Conservation (phyloP, 2,797 vertebrate species). For the Cuculus canorus region DNA sequence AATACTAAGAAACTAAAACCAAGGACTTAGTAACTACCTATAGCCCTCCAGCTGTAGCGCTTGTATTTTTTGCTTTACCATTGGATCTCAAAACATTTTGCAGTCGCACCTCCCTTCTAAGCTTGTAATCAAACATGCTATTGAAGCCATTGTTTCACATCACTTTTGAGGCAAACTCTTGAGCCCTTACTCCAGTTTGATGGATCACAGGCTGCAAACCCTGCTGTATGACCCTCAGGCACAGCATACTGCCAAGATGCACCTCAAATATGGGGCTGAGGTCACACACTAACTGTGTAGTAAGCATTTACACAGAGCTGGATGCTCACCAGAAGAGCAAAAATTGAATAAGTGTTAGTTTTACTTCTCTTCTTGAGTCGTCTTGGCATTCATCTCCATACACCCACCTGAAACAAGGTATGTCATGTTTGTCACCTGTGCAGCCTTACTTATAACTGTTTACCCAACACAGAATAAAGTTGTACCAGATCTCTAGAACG, state of each 20-base stretch:
- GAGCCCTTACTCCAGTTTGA: background rate
- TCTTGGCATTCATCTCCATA: background rate
- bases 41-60: background rate
- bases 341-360: rapidly evolving
- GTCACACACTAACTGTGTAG: rapidly evolving
- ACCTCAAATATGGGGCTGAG: rapidly evolving
- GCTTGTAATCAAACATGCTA: background rate
- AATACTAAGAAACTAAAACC: background rate
- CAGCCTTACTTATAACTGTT: background rate
- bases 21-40: background rate
- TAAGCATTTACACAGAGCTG: background rate
- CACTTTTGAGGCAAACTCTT: background rate
- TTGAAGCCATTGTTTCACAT: background rate
- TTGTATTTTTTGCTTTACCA: background rate
- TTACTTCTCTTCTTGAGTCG: background rate
- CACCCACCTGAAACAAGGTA: background rate
- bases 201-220: background rate
- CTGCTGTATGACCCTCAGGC: background rate
- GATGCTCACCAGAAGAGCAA: background rate
- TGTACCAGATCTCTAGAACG: background rate
- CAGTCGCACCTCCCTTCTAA: background rate
- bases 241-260: no score
- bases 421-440: background rate
- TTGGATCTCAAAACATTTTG: background rate
- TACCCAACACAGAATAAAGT: background rate